These are phyloP conservation scores for Teleogryllus oceanicus DNA, from an alignment of 2,888 invertebrate species.

Conservation along the genomic window DNA sequence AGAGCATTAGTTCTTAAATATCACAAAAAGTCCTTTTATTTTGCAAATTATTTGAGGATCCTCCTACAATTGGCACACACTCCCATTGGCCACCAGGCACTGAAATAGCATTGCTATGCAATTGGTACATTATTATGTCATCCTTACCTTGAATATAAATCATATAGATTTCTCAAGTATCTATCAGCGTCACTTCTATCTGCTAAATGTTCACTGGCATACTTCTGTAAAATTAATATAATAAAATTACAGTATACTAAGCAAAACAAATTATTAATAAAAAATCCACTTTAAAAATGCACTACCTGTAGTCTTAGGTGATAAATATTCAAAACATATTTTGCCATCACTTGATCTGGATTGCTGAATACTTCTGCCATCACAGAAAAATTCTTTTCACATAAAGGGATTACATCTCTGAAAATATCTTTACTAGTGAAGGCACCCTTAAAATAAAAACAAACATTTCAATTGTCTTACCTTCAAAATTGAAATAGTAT, in stretches of 20 bases:
- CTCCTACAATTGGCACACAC: no score
- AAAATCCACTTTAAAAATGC: neutral
- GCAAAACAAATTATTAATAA: constrained; percentile 25
- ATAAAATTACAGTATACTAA: neutral
- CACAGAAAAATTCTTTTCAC: constrained; percentile 78
- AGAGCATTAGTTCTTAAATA: no score
- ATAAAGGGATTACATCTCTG: constrained; percentile 82
- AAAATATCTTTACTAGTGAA: constrained; percentile 87
- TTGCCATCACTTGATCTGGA: constrained; percentile 96
- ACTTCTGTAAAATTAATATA: constrained; percentile 54
- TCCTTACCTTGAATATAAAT: constrained; percentile 79
- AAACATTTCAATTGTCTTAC: no score
- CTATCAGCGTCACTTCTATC: constrained; percentile 80
- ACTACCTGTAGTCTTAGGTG: constrained; percentile 71
- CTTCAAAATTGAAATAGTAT: no score
- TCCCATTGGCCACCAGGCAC: no score
- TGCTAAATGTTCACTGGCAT: constrained; percentile 75
- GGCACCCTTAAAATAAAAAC: constrained; percentile 61
- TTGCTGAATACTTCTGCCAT: constrained; percentile 89
- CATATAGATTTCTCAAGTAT: constrained; percentile 83
- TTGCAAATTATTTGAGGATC: no score
- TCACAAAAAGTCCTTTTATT: no score
- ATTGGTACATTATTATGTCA: no score
- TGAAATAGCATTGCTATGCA: no score
- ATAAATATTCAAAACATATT: constrained; percentile 94